Evolutionary conservation across 2,113 vertebrate species (phyloP), one percentile per base, ranked within the genome.

Genomic region (Caloenas nicobarica): DNA sequence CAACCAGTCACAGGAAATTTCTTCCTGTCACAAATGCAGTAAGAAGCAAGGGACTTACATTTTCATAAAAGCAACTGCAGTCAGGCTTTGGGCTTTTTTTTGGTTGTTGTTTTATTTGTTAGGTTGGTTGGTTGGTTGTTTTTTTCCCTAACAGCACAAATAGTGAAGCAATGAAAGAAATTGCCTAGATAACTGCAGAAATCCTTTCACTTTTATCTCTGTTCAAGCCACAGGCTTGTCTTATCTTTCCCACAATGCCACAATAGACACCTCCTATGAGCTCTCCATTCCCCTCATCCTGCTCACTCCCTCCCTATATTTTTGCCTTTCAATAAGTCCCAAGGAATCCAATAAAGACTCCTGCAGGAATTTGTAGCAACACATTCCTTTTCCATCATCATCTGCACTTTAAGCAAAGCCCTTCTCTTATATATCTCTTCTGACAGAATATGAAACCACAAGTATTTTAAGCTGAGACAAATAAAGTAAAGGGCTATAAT

Each of bases 381-480:
- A 23, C 97, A 97, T 97, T 97, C 96, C 93, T 97, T 95, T 96
- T 97, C 73, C 92, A 22, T 34, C 88, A 95, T 88, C 93, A 86
- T 88, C 94, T 91, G 92, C 84, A 73, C 90, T 95, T 92, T 66
- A 88, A 95, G 93, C 91, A 97, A 93, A 96, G 91, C 84, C 88
- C 93, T 95, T 42, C 91, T 82, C 88, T 94, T 48, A 4, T 31
- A 57, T 91, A 95, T 95, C 84, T 97, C 92, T 97, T 79, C 95
- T 97, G 97, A 96, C 95, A 97, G 95, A 96, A 96, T 93, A 93
- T 93, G 97, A 98, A 98, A 97, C 97, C 97, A 93, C 97, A 98
- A 95, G 96, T 97, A 97, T 98, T 96, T 98, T 97, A 98, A 98
- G 96, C 95, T 97, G 97, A 97, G 97, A 96, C 97, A 97, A 96